Conservation (phyloP, 2,113 vertebrate species). For the Crotalus horridus region DNA sequence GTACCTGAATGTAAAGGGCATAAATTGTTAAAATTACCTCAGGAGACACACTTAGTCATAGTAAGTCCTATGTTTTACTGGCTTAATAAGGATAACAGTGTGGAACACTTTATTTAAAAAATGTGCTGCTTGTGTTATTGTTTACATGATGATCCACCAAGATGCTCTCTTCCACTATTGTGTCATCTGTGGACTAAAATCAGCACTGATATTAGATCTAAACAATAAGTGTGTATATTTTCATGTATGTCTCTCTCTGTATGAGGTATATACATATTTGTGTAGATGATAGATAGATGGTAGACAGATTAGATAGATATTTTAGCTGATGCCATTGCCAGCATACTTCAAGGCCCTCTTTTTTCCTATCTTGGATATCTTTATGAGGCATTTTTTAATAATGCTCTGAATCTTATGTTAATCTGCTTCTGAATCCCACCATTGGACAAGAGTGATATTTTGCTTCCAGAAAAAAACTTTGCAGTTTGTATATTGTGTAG, state of each 20-base stretch:
- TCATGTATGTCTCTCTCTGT: no score
- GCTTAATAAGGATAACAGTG: not conserved
- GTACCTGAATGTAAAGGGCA: not conserved
- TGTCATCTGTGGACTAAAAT: not conserved
- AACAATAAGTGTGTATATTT: not conserved
- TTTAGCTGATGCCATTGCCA: not conserved
- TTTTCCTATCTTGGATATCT: not conserved
- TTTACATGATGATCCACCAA: not conserved
- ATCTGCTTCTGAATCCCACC: not conserved
- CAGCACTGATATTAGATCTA: not conserved
- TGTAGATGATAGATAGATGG: no score
- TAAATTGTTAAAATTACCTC: not conserved
- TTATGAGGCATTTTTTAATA: not conserved
- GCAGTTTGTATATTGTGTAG: not conserved
- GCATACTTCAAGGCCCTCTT: not conserved
- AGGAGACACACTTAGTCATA: not conserved
- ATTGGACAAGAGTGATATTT: not conserved
- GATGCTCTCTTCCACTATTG: not conserved
- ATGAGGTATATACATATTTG: not conserved
- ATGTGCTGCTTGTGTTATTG: not conserved
- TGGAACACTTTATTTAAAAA: not conserved
- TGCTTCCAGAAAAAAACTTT: not conserved
- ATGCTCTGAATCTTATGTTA: not conserved
- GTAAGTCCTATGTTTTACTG: not conserved
- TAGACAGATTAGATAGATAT: not conserved